Evolutionary conservation across 2,888 invertebrate species (phyloP), one percentile per base, ranked within the genome.

Genomic region (Papilio protenor): DNA sequence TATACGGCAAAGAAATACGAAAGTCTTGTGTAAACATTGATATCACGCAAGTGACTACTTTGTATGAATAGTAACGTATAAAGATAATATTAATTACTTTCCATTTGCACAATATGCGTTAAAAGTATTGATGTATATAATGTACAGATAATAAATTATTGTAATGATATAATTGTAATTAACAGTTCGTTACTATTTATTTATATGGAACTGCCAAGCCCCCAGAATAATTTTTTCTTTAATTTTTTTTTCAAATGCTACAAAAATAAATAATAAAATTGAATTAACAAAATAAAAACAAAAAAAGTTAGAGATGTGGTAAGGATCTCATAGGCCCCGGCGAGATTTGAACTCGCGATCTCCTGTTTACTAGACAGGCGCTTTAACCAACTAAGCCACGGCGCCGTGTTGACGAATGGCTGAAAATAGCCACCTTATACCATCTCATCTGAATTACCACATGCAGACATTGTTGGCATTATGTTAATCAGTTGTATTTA

Each of bases 281-380:
- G 0, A 33, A 33, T 33, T 33, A 33, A 33, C 33, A 33, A 33
- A 33, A 33, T 33, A 33, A 33, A 33, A 33, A 33, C 2, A 33
- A 33, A 33, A 33, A 33, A 33, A 33, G 33, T 1, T 27, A 27
- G 3, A 27, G 3, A 27, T 27, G 27, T 27, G 33, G 2, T 33
- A 33, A 33, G 2, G 33, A 33, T 33, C 33, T 33, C 33, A 33
- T 33, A 96, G 96, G 96, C 96, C 95, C 96, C 96, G 95, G 92
- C 95, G 96, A 96, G 96, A 96, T 95, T 96, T 96, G 96, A 96
- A 96, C 96, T 96, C 96, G 93, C 92, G 96, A 96, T 96, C 96
- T 96, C 96, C 96, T 96, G 96, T 96, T 96, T 96, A 96, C 96
- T 96, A 96, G 96, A 96, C 96, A 94, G 94, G 94, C 94, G 94